Percentiles rank a stretch among this genome's conserved stretches.
These are phyloP conservation scores for Drosophila takahashii DNA, from an alignment of 1,140 invertebrate species.

Conservation along the genomic window DNA sequence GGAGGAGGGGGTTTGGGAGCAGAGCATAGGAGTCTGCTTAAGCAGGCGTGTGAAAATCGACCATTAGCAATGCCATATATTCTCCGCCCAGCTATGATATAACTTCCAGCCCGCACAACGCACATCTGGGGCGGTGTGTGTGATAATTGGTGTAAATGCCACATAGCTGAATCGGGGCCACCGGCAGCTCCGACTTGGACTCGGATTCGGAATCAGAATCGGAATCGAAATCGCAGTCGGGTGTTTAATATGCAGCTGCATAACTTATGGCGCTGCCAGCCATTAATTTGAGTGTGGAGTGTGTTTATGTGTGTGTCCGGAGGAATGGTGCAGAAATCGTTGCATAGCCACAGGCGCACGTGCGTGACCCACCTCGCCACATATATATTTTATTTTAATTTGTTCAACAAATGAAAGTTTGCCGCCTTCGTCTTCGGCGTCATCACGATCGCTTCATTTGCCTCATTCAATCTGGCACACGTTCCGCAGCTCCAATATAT, in stretches of 20 bases:
- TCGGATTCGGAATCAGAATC: slow-evolving; percentile 15
- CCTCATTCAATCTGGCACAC: slow-evolving; percentile 79
- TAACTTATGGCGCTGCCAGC: slow-evolving; percentile 74
- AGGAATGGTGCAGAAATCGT: slow-evolving; percentile 34
- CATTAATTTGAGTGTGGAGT: slow-evolving; percentile 71
- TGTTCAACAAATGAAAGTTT: slow-evolving; percentile 71
- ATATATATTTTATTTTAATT: slow-evolving; percentile 80
- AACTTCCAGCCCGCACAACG: slow-evolving; percentile 37
- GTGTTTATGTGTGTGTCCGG: neutral
- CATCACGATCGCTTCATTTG: slow-evolving; percentile 80
- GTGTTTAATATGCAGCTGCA: slow-evolving; percentile 77
- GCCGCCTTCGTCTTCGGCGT: slow-evolving; percentile 32
- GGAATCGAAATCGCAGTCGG: slow-evolving; percentile 25
- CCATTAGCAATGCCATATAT: slow-evolving; percentile 80
- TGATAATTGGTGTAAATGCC: slow-evolving; percentile 79
- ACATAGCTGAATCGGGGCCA: slow-evolving; percentile 53
- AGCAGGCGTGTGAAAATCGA: slow-evolving; percentile 79
- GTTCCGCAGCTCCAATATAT: slow-evolving; percentile 37
- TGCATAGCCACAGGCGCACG: slow-evolving; percentile 76
- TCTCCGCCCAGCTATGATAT: slow-evolving; percentile 68
- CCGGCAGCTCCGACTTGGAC: slow-evolving; percentile 13
- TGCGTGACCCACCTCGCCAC: slow-evolving; percentile 52
- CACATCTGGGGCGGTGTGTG: slow-evolving; percentile 28
- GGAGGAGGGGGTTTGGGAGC: neutral
- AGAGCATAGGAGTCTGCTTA: slow-evolving; percentile 44